These are phyloP conservation scores for Tetranychus urticae DNA, from an alignment of 1,140 invertebrate species.

Conservation along the genomic window DNA sequence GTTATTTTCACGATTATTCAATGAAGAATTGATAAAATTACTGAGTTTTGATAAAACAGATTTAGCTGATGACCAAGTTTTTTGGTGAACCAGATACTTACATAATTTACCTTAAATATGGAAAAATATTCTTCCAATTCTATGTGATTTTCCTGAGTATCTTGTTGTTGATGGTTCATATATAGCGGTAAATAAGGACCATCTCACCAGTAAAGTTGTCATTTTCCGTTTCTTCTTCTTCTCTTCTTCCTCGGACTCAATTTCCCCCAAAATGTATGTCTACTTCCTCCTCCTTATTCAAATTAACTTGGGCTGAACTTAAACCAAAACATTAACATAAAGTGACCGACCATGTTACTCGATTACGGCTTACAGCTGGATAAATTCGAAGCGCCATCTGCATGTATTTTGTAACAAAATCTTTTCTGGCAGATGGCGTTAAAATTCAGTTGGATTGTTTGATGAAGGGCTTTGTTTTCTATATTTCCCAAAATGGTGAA, in stretches of 20 bases:
- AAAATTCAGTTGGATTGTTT: too few relatives aligned
- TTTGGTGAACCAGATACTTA: slow-evolving; percentile 45
- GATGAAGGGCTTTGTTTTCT: too few relatives aligned
- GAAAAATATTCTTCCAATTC: slow-evolving; percentile 5
- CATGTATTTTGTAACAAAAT: too few relatives aligned
- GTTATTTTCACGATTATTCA: slow-evolving; percentile 70
- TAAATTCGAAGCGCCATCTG: too few relatives aligned
- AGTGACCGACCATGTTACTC: slow-evolving; percentile 91
- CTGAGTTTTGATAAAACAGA: slow-evolving; percentile 77
- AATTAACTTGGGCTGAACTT: slow-evolving; percentile 6
- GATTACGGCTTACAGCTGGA: slow-evolving; percentile 41
- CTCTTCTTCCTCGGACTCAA: slow-evolving; percentile 78
- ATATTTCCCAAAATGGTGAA: too few relatives aligned
- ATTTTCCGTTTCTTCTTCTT: slow-evolving; percentile 29
- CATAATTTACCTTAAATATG: slow-evolving; percentile 6
- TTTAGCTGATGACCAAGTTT: slow-evolving; percentile 96
- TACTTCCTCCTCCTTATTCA: slow-evolving; percentile 39
- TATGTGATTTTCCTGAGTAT: slow-evolving; percentile 7
- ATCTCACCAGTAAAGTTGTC: slow-evolving; percentile 34
- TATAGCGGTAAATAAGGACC: slow-evolving; percentile 4
- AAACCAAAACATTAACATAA: slow-evolving; percentile 95
- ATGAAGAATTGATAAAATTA: slow-evolving; percentile 50
- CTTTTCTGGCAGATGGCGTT: too few relatives aligned
- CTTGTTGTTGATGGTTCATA: not conserved
- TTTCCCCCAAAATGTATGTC: slow-evolving; percentile 82